phyloP scores from a whole-genome alignment of 2,113 vertebrate species.

The Cololabis saira region DNA sequence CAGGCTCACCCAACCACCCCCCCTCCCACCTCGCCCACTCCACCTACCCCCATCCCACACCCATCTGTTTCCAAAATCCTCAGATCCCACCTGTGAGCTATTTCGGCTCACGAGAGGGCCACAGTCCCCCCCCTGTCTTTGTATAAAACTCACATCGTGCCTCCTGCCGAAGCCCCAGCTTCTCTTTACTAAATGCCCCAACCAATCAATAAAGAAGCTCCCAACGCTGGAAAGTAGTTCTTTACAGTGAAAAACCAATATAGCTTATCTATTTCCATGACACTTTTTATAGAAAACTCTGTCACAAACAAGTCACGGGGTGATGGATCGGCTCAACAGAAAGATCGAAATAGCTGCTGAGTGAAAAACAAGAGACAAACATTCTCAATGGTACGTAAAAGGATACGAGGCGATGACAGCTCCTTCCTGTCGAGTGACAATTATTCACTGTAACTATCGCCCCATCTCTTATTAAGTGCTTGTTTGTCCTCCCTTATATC shows the following conservation, averaged over 20 bases:
- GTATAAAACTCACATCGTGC: constrained; percentile 44
- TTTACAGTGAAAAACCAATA: constrained; percentile 66
- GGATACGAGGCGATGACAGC: constrained; percentile 19
- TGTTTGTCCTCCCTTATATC: constrained; percentile 9
- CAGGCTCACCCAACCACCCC: constrained; percentile 44
- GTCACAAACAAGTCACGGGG: constrained; percentile 42
- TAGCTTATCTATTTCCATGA: neutral
- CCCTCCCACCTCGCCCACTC: constrained; percentile 37
- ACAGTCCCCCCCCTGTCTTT: constrained; percentile 51
- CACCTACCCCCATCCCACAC: constrained; percentile 22
- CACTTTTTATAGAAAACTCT: constrained; percentile 8
- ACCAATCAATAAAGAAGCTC: constrained; percentile 63
- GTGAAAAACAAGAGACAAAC: constrained; percentile 33
- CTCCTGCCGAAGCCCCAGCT: constrained; percentile 43
- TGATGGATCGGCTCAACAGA: constrained; percentile 37
- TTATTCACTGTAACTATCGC: constrained; percentile 21
- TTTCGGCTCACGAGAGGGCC: constrained; percentile 72
- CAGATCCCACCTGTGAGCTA: constrained; percentile 79
- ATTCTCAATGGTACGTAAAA: constrained; percentile 17
- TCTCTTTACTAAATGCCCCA: constrained; percentile 60
- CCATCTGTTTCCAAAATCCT: constrained; percentile 66
- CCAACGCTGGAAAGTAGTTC: constrained; percentile 42
- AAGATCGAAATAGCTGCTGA: constrained; percentile 27
- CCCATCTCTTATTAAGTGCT: constrained; percentile 24
- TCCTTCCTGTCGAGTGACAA: constrained; percentile 15